Evolutionary conservation across 2,888 invertebrate species (phyloP), one percentile per base, ranked within the genome.

Genomic region (Aquatica leii): DNA sequence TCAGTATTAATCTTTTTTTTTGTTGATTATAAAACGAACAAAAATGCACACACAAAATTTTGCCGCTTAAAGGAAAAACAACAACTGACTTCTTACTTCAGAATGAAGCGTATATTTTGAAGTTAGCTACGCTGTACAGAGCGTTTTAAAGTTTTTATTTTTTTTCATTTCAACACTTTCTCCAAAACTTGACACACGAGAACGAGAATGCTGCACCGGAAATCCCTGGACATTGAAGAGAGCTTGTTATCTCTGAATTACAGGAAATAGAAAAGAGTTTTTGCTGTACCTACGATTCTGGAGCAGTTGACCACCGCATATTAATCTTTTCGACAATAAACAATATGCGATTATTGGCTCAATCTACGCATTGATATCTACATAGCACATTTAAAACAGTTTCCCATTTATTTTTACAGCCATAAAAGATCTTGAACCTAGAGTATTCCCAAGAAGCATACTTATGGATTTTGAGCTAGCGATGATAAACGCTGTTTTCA

Each of bases 401-500:
- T 11, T 12, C 9, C 3, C 15, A 9, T 17, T 15, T 43, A 14
- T 43, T 43, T 43, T 60, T 17, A 6, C 14, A 34, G 52, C 14
- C 15, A 31, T 60, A 20, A 66, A 61, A 56, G 34, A 52, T 12
- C 37, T 64, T 1, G 9, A 31, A 46, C 48, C 43, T 35, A 31
- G n/a, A 20, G 17, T 43, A 4, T 11, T 8, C 9, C 60, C 60
- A 3, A 21, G 1, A 46, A 43, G 43, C 17, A 24, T 65, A 31
- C 24, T 57, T 35, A 52, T 31, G 6, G 66, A 65, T 57, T 65
- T 60, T 53, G 64, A 65, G 59, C 8, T 9, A n/a, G 48, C 58
- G 0, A 59, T 58, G 41, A 55, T 66, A 6, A 65, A 56, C 40
- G 65, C 63, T n/a, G 6, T 65, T 71, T 69, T 46, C 66, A 70